Conservation (phyloP, 2,888 invertebrate genomes). For the Machimus atricapillus region DNA sequence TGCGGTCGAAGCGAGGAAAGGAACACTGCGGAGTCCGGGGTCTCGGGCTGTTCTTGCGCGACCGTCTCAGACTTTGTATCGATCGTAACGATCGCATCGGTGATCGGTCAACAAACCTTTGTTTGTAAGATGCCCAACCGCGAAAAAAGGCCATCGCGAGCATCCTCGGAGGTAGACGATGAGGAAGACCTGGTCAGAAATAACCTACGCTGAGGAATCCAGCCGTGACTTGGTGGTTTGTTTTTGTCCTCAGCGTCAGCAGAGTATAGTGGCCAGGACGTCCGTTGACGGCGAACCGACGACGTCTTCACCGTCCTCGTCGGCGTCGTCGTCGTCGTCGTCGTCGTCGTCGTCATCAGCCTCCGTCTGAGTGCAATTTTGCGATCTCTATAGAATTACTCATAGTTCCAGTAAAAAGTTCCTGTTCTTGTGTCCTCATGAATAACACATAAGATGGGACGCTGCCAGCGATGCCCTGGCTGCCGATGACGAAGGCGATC, state of each 20-base stretch:
- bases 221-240: slow-evolving; percentile 38
- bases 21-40: neutral
- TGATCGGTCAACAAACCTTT: slow-evolving; percentile 47
- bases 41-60: neutral
- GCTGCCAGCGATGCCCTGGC: neutral
- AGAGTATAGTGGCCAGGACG: slow-evolving; percentile 20
- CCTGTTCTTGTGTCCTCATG: slow-evolving; percentile 44
- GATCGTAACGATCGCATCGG: slow-evolving; percentile 44
- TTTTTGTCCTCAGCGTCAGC: slow-evolving; percentile 24
- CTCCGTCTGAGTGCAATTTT: slow-evolving; percentile 34
- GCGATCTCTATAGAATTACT: slow-evolving; percentile 43
- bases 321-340: neutral
- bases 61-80: slow-evolving; percentile 38
- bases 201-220: slow-evolving; percentile 42
- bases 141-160: neutral
- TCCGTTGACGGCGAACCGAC: neutral
- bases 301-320: neutral
- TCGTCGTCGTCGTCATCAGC: neutral
- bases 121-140: slow-evolving; percentile 17
- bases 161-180: slow-evolving; percentile 13
- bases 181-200: slow-evolving; percentile 31
- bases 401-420: slow-evolving; percentile 42
- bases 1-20: neutral
- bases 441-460: slow-evolving; percentile 45
- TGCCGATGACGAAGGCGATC: slow-evolving; percentile 30